Base-by-base conservation (phyloP, 2,888 invertebrate species). In the Pharmacophagus antenor region DNA sequence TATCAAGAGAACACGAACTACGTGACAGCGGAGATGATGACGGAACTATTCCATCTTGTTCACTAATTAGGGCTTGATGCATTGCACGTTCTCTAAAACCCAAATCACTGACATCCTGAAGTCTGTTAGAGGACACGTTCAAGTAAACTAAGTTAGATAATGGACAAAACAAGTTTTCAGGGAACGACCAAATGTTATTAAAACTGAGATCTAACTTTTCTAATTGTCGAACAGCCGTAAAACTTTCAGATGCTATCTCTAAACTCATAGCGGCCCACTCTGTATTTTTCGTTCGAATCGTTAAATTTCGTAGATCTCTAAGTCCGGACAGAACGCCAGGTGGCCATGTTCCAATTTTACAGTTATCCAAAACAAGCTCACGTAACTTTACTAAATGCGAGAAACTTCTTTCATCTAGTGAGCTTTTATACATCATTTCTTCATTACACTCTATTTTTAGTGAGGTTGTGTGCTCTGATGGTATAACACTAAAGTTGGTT, bases 171-270 rank as follows among this genome's bases (percentile, higher is more conserved):
- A 96, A 92, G 75, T 94, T 94, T 73, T 95, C 95, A 22, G 97
- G 96, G 79, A 97, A 93, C 57, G 95, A 95, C 96, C 96, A 96
- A 77, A 97, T 96, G 82, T 97, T 97, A 83, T 97, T 97, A 76
- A 94, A 94, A 77, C 96, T 96, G 67, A 97, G 90, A 80, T 97
- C 97, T 65, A 97, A 92, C 70, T 95, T 92, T 84, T 97, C 97
- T 70, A 97, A 91, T 79, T 96, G 95, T 64, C 94, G 92, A 61
- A 95, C 94, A 62, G 94, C 93, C 62, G 93, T 91, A 82, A 97
- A 96, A 72, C 95, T 95, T 67, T 95, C 94, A 41, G 93, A 91
- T 71, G 95, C 94, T 73, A 97, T 93, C 82, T 97, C 96, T 77
- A 97, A 92, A 74, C 95, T 96, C 89, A 96, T 93, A 54, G 95